Evolutionary conservation across 2,888 invertebrate genomes (phyloP).

Genomic region (Teleogryllus oceanicus): DNA sequence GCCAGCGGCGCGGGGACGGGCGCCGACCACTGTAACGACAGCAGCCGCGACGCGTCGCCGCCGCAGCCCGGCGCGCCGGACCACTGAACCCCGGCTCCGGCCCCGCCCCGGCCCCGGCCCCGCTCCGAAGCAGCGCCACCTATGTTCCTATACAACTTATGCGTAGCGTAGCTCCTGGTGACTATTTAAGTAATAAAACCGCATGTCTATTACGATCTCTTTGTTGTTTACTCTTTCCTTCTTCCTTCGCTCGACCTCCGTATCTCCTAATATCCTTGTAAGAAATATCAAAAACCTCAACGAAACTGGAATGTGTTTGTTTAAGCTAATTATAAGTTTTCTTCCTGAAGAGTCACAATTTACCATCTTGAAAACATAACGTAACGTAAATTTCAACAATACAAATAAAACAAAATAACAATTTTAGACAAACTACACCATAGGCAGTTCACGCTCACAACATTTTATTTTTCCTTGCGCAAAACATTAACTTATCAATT

Average conservation of each 20-base stretch:
- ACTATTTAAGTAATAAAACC: constrained; percentile 18
- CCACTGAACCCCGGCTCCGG: constrained; percentile 19
- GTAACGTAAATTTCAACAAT: no score
- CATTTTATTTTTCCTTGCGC: no score
- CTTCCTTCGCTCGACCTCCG: background rate
- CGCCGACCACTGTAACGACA: constrained; percentile 25
- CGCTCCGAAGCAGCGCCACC: constrained; percentile 11
- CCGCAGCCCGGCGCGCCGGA: background rate
- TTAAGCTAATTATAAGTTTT: no score
- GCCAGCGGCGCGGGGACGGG: constrained; percentile 22
- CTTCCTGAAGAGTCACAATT: no score
- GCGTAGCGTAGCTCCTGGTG: constrained; percentile 1
- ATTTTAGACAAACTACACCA: no score
- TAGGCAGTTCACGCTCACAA: no score
- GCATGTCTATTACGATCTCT: background rate
- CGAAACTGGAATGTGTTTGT: no score
- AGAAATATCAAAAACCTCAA: no score
- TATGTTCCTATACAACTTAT: constrained; percentile 1
- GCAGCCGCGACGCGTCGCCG: constrained; percentile 21
- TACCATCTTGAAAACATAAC: no score
- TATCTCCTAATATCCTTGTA: background rate
- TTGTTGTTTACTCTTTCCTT: background rate
- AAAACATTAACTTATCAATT: no score
- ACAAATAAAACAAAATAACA: no score
- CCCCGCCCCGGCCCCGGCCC: background rate